Evolutionary conservation across 2,797 vertebrate genomes (phyloP), one percentile per base, ranked within the genome.

Genomic region (Spea hammondii): DNA sequence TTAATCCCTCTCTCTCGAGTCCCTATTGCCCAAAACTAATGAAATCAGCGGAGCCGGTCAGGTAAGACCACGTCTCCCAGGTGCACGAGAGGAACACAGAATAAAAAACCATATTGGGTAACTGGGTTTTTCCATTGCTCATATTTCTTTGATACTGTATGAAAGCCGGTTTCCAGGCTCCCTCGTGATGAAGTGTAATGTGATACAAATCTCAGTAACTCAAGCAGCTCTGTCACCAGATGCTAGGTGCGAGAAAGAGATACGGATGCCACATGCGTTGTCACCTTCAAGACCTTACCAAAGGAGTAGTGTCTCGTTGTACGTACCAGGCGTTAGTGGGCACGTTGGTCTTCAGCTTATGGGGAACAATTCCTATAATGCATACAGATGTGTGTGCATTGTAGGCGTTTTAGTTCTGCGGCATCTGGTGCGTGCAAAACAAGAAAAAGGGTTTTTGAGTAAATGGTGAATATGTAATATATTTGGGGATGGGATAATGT

Each of bases 71-170:
- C 50, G 79, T 86, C 83, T 86, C 82, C 78, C 84, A 88, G 86
- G 83, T 85, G 84, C 83, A 66, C 74, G 60, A 70, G 79, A 6
- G 72, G 74, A 46, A 82, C 78, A 83, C 84, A 54, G 82, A 85
- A 84, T 1, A 32, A 32, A 17, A 32, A 83, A 88, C 82, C 83
- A 17, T 79, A 85, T 85, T 86, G 79, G 83, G 73, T 83, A 84
- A 64, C 79, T 13, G 65, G n/a, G 72, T 85, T 84, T 83, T 83
- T 75, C 54, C 70, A 74, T 77, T 70, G 79, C 80, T 74, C 70
- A 8, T 81, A n/a, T 82, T 62, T 83, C 77, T 82, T 13, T 81
- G 0, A 84, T 86, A 87, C 84, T 60, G 78, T 60, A 84, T 65
- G 66, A 55, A 76, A 79, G 72, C 73, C 81, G 84, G 82, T 14